These are phyloP conservation scores for Syngnathus rostellatus DNA, from an alignment of 2,797 vertebrate species.

Conservation along the genomic window DNA sequence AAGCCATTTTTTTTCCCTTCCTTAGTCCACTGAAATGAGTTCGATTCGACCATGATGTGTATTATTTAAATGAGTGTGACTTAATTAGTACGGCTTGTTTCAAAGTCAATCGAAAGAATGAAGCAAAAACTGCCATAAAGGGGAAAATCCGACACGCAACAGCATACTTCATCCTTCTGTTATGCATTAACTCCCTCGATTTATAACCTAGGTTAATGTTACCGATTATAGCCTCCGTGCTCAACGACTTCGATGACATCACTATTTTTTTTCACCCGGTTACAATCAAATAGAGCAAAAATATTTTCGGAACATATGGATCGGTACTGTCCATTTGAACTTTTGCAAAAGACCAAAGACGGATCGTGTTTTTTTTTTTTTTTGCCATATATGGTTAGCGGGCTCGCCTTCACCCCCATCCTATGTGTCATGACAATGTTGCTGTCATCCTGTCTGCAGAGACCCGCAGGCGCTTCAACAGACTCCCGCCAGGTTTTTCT, in stretches of 20 bases:
- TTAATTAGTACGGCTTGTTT: background rate
- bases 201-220: background rate
- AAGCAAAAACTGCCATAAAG: background rate
- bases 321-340: background rate
- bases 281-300: background rate
- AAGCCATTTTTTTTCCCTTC: background rate
- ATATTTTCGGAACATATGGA: background rate
- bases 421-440: background rate
- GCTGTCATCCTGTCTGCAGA: conserved; percentile 17
- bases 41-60: background rate
- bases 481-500: conserved; percentile 39
- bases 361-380: background rate
- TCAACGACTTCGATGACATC: background rate
- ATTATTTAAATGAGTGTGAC: background rate
- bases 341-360: background rate
- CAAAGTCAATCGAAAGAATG: background rate
- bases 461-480: conserved; percentile 22
- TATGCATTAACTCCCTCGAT: background rate
- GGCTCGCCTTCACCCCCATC: background rate
- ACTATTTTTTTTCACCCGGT: background rate
- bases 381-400: background rate
- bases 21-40: background rate
- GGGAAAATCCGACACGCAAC: background rate
- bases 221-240: background rate
- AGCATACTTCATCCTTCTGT: background rate